phyloP scores from a whole-genome alignment of 2,888 invertebrate species.

The Dione juno region DNA sequence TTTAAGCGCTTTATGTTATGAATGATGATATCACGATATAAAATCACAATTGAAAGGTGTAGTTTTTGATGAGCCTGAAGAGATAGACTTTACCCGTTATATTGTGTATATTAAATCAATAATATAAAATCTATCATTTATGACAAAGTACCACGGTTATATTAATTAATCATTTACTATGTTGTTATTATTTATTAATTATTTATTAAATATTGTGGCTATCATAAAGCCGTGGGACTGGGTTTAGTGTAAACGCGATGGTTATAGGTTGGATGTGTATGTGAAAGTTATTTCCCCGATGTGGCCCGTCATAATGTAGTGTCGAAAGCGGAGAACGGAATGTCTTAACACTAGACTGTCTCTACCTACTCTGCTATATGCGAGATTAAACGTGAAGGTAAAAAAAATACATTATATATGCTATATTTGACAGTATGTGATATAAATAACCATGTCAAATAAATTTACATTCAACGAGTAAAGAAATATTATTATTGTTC shows the following conservation, averaged over 20 bases:
- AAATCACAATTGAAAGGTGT: constrained; percentile 29
- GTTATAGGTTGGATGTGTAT: no score
- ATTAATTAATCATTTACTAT: neutral
- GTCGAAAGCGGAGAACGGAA: no score
- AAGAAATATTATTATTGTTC: neutral
- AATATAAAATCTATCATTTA: neutral
- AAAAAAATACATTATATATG: neutral
- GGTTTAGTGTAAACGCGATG: no score
- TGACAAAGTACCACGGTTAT: neutral
- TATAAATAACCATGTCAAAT: neutral
- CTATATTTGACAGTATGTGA: neutral
- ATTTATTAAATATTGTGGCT: neutral
- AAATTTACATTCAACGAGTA: neutral
- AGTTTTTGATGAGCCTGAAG: neutral
- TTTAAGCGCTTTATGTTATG: constrained; percentile 45
- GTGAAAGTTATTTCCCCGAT: no score
- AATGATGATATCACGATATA: constrained; percentile 46
- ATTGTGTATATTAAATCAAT: neutral
- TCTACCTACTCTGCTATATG: no score
- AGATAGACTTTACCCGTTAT: neutral
- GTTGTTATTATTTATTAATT: neutral
- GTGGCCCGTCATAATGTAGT: no score
- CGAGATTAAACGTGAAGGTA: no score
- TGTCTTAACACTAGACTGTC: no score
- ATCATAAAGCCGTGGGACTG: no score